Evolutionary conservation across 2,888 invertebrate genomes (phyloP).

Genomic region (Mythimna vitellina): DNA sequence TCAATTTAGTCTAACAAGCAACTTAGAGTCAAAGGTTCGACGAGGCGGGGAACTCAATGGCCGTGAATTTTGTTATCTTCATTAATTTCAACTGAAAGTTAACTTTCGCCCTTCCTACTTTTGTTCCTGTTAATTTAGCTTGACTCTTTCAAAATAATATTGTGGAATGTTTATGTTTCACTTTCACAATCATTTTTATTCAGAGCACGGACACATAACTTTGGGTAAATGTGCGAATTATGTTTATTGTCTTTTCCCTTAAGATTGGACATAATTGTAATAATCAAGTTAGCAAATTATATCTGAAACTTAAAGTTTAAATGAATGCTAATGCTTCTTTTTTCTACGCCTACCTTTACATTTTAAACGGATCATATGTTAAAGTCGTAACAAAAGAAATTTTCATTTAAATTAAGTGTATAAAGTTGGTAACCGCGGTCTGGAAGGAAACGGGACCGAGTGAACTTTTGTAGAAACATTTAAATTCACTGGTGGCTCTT

Average conservation of each 20-base stretch:
- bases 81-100: constrained; percentile 88
- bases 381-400: constrained; percentile 74
- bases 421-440: constrained; percentile 76
- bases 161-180: constrained; percentile 63
- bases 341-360: constrained; percentile 35
- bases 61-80: constrained; percentile 90
- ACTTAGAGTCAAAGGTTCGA: constrained; percentile 88
- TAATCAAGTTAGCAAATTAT: constrained; percentile 14
- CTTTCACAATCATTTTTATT: constrained; percentile 55
- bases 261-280: constrained; percentile 13
- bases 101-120: constrained; percentile 80
- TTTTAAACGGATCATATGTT: constrained; percentile 63
- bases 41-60: constrained; percentile 88
- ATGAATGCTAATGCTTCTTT: constrained; percentile 31
- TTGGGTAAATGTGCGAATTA: constrained; percentile 46
- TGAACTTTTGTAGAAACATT: constrained; percentile 77
- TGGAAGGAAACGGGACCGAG: constrained; percentile 71
- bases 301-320: constrained; percentile 20
- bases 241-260: constrained; percentile 54
- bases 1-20: constrained; percentile 90
- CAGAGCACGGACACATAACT: constrained; percentile 57
- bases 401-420: constrained; percentile 85
- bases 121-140: constrained; percentile 79
- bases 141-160: constrained; percentile 66
- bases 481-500: constrained; percentile 73